Base-by-base conservation (phyloP, 2,888 invertebrate genomes). In the Epistrophe grossulariae region DNA sequence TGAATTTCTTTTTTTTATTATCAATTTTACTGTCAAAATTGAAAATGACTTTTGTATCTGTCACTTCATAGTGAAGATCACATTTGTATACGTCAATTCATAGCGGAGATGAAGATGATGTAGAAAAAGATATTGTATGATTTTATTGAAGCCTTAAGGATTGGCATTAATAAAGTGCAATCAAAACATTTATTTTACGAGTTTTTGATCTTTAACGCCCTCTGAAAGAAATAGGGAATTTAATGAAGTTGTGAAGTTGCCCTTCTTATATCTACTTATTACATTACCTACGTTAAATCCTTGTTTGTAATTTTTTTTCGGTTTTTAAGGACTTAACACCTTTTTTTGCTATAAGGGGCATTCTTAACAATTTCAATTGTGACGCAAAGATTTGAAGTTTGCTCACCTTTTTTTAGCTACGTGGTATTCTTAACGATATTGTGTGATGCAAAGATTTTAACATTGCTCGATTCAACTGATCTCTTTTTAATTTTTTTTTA, bases 1-100 rank as follows among this genome's bases (percentile, higher is more conserved):
- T 62, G 62, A 62, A 62, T 62, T 62, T 62, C 15, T 9, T 40
- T 62, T 62, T 24, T 62, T 62, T 62, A 62, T 62, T n/a, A 9
- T 9, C 43, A 62, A 9, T 62, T 62, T 62, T 15, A 43, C 62
- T 62, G 62, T 43, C 62, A 43, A 24, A 24, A 24, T 24, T 24
- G 3, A 24, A 24, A 9, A 62, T 40, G 40, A 24, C 19, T 43
- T 62, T 55, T 43, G 19, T 15, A 15, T 19, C 24, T 62, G 40
- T 24, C 62, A 24, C 3, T 55, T 24, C 1, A 1, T 17, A 28
- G 2, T 5, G 28, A 28, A 4, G 28, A 5, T 9, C 10, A 24
- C 17, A 40, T 60, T 55, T 40, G 19, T 13, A n/a, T n/a, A n/a
- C n/a, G n/a, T n/a, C n/a, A n/a, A n/a, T n/a, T n/a, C n/a, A 2